Evolutionary conservation across 1,140 invertebrate species (phyloP), one percentile per base, ranked within the genome.

Genomic region (Drosophila nigromelanica): DNA sequence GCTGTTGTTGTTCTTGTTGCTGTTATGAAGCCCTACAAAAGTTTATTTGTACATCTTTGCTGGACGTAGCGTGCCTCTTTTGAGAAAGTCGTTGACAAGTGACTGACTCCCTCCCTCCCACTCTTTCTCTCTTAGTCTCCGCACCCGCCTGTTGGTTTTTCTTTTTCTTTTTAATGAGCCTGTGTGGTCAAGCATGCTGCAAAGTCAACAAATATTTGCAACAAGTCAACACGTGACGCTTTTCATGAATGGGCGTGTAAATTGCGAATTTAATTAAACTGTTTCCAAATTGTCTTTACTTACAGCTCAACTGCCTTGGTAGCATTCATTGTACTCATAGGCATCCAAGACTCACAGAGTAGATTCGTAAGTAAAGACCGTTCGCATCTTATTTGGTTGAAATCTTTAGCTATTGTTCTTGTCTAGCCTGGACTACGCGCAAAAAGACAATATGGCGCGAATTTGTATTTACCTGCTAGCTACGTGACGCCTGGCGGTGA

Each of bases 371-470:
- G 91, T 92, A 72, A 58, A 12, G 14, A 5, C 10, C 8, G 5
- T 0, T 15, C 4, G 8, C 30, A 15, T 12, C 11, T 0, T 18
- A 30, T 4, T 5, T n/a, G 18, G 39, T 48, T 7, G 15, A 37
- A 10, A n/a, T 15, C 24, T 39, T n/a, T 12, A 55, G 8, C 8
- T n/a, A 11, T 33, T 37, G 1, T n/a, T 4, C 11, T 0, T 21
- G 24, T 27, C 5, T 33, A 93, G 76, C 93, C 94, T 77, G 93
- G 94, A 70, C 93, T 93, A 50, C 92, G 96, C 83, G 95, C 95
- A 82, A 95, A 95, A 91, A 92, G 96, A 91, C 95, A 96, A 79
- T 94, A 95, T 90, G 95, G 95, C 15, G 95, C 93, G 0, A 92
- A 95, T 51, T 92, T 95, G 61, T 96, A 94, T 85, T 92, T 95